Conservation (phyloP, 2,113 vertebrate genomes). For the Chionodraco myersi region DNA sequence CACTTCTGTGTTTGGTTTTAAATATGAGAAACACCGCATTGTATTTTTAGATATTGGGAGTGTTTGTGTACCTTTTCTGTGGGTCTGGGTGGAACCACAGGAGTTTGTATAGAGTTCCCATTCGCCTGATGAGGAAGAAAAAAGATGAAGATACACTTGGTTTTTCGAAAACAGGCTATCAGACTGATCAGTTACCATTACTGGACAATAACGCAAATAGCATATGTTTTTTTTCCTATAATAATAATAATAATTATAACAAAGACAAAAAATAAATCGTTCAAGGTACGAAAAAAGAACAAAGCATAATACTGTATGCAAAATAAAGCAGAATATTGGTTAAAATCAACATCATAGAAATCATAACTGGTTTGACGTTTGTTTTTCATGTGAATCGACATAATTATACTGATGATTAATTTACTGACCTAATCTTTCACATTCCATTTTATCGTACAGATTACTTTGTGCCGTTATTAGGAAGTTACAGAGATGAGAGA, state of each 20-base stretch:
- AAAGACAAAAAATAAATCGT: too few species aligned
- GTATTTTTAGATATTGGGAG: not conserved
- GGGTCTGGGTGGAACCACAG: constrained; percentile 44
- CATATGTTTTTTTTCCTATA: too few species aligned
- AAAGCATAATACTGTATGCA: too few species aligned
- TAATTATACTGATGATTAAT: not conserved
- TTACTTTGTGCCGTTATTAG: too few species aligned
- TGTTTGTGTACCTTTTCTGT: constrained; percentile 52
- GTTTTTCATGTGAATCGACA: not conserved
- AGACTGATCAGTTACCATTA: not conserved
- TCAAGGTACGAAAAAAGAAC: too few species aligned
- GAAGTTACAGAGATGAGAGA: too few species aligned
- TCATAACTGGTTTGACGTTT: not conserved
- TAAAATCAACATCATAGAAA: not conserved
- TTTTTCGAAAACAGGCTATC: not conserved
- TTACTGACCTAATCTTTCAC: too few species aligned
- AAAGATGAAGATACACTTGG: not conserved
- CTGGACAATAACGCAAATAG: not conserved
- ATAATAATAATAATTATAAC: too few species aligned
- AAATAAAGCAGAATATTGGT: not conserved
- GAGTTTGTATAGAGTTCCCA: constrained; percentile 25
- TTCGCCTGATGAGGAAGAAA: constrained; percentile 10
- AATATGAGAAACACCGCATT: not conserved
- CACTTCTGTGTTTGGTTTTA: not conserved
- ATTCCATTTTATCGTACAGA: too few species aligned